Base-by-base conservation (phyloP, 2,113 vertebrate species). In the Globicephala melas region DNA sequence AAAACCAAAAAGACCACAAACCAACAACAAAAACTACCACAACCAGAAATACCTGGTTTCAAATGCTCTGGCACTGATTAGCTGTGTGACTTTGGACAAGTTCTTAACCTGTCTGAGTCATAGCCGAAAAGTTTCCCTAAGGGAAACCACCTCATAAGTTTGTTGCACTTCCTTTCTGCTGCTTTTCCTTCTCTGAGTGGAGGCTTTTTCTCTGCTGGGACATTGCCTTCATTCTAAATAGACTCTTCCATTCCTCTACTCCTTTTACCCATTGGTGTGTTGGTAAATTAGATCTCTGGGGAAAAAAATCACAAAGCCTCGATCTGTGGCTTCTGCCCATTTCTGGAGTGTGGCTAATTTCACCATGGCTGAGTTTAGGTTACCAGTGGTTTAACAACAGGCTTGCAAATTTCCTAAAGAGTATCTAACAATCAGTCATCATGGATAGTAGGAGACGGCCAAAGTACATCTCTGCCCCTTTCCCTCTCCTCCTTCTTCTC, bases 61-160 rank as follows among this genome's bases (percentile, higher is more conserved):
- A 87, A 58, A 86, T 68, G 79, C 41, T 82, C 25, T 87, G 13
- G 9, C n/a, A 20, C 47, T 68, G 86, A 77, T n/a, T 55, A 71
- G 60, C 83, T 95, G 15, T 94, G 58, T 93, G 63, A 95, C 55
- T 85, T 93, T 86, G 74, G 81, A 33, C 33, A 92, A 82, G 6
- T 86, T 17, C 23, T 70, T 82, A 86, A 65, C 20, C 0, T n/a
- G 36, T 94, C 87, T 81, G 74, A 79, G 8, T 74, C 86, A 4
- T 28, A 63, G 8, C 62, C 79, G 67, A 60, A 77, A 67, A 62
- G 12, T 81, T n/a, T 98, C 53, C 83, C 47, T 41, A 7, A 83
- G 58, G 71, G 33, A 79, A 80, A 88, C 6, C 10, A 8, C 26
- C 36, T 85, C 33, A 10, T 33, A 50, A 26, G 1, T 41, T 44